Conservation (phyloP, 2,797 vertebrate genomes). For the Anguilla marmorata region DNA sequence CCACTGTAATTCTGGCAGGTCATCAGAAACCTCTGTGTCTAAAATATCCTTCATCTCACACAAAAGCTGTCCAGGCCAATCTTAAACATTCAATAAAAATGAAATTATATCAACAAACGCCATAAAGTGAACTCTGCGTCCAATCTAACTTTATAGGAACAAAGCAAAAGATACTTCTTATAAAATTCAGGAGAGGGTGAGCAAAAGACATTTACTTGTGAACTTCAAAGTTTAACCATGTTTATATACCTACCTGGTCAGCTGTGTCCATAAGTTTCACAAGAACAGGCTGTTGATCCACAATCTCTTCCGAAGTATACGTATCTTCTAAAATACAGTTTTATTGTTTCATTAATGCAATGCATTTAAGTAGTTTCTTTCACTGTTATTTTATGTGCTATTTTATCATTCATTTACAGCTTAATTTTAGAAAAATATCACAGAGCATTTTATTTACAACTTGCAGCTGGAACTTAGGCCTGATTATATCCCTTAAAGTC, state of each 20-base stretch:
- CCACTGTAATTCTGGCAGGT: no score
- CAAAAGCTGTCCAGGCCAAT: no score
- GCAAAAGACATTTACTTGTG: background rate
- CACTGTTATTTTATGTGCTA: background rate
- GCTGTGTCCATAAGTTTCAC: conserved; percentile 93
- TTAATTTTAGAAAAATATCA: background rate
- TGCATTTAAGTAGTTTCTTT: background rate
- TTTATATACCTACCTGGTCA: conserved; percentile 75
- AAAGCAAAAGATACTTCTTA: background rate
- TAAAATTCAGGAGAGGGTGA: background rate
- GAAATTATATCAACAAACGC: background rate
- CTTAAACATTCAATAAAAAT: background rate
- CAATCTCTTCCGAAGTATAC: conserved; percentile 83
- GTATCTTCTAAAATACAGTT: conserved; percentile 80
- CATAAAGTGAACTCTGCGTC: background rate
- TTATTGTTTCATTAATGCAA: background rate
- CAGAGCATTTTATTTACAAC: background rate
- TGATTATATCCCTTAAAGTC: conserved; percentile 40
- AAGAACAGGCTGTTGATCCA: conserved; percentile 85
- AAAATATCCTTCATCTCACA: no score
- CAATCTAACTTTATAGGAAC: background rate
- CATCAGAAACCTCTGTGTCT: no score
- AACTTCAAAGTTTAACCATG: background rate
- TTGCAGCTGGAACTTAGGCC: conserved; percentile 26
- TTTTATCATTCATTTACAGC: background rate